Percentiles rank a stretch among this genome's conserved stretches.
Conservation (phyloP, 2,888 invertebrate genomes). For the Tipula helvola region DNA sequence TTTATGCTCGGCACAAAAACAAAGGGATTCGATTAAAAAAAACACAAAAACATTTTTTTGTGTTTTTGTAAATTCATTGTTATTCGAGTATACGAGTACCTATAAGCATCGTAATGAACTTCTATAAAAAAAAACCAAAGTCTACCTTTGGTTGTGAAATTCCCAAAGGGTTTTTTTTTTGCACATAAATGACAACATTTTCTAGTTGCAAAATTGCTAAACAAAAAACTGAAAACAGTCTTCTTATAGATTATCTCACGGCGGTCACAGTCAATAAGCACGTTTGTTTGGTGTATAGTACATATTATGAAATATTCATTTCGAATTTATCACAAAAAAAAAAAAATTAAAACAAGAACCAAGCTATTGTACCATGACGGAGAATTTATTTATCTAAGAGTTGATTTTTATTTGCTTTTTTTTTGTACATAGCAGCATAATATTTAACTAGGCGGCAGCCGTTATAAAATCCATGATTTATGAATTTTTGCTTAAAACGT, state of each 20-base stretch:
- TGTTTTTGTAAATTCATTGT: neutral
- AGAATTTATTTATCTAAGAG: neutral
- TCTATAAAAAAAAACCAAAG: neutral
- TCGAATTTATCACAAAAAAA: neutral
- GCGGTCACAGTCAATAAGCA: slow-evolving; percentile 4
- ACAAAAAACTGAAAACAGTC: neutral
- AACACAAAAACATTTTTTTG: too few species aligned
- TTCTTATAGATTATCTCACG: neutral
- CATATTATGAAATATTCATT: neutral
- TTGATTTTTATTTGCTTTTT: neutral
- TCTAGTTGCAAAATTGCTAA: neutral
- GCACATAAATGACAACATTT: neutral
- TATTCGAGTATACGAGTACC: neutral
- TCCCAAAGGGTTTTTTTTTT: neutral
- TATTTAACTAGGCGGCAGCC: neutral
- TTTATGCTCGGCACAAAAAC: neutral
- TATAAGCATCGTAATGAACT: neutral
- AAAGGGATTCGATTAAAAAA: neutral
- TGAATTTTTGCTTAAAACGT: neutral
- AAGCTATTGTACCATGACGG: neutral
- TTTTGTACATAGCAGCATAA: neutral
- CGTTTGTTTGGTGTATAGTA: neutral
- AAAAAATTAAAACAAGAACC: neutral
- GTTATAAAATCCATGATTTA: neutral
- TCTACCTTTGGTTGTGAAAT: neutral